phyloP scores from a whole-genome alignment of 2,797 vertebrate species.

The Amazonetta brasiliensis region DNA sequence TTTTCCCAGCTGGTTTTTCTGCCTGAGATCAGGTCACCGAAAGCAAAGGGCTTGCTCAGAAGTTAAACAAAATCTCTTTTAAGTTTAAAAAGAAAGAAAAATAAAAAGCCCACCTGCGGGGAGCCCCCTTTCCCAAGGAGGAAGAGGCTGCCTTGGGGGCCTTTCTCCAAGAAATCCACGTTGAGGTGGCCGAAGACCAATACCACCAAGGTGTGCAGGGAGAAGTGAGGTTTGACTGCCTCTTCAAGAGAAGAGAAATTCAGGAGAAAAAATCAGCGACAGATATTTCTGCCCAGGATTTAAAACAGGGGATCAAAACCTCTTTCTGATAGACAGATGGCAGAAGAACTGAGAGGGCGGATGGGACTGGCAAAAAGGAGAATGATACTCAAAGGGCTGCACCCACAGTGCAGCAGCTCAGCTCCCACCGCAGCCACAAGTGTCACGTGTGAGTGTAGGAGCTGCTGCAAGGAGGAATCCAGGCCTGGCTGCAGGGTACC shows the following conservation, averaged over 20 bases:
- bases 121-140: not conserved
- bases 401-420: not conserved
- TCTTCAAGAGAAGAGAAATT: not conserved
- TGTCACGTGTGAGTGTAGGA: accelerated
- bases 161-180: not conserved
- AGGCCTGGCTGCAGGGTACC: not conserved
- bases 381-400: accelerated
- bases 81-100: not conserved
- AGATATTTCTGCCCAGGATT: not conserved
- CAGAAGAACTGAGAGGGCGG: not conserved
- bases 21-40: conserved; percentile 45
- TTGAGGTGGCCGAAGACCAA: not conserved
- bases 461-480: not conserved
- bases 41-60: conserved; percentile 41
- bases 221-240: accelerated
- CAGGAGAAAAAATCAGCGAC: not conserved
- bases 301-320: not conserved
- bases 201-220: not conserved
- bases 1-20: conserved; percentile 71
- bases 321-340: not conserved
- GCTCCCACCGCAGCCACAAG: not conserved
- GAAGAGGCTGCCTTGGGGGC: not conserved
- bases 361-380: not conserved
- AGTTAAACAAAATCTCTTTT: conserved; percentile 58
- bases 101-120: not conserved